A percentile compares a stretch with the other conserved stretches of the same genome.
These are phyloP conservation scores for Gallinago nigripennis DNA, from an alignment of 2,797 vertebrate species.

Conservation along the genomic window DNA sequence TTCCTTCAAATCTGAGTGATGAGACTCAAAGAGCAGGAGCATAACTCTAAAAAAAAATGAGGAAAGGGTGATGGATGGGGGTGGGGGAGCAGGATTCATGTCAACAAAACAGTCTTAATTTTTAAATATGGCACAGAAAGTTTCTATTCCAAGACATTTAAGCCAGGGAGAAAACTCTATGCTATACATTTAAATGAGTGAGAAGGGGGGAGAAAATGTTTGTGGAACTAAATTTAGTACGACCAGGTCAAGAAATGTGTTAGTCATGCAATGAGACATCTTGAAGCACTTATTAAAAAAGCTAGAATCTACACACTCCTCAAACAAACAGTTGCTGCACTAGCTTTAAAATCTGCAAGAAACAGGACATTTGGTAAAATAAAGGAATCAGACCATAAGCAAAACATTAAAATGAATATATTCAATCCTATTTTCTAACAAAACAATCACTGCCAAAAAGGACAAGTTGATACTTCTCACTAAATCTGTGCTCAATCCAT, in stretches of 20 bases:
- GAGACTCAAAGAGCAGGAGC: not conserved
- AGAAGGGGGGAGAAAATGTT: not conserved
- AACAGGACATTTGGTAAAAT: slow-evolving; percentile 1
- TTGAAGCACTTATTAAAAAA: slow-evolving; percentile 2
- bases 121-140: not conserved
- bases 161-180: not conserved
- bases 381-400: not conserved
- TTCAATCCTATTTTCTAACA: slow-evolving; percentile 9
- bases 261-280: not conserved
- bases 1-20: not conserved
- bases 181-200: not conserved
- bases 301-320: not conserved
- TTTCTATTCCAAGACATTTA: not conserved
- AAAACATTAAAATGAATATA: slow-evolving; percentile 23
- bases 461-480: slow-evolving; percentile 12
- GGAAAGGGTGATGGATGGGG: not conserved
- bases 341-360: not conserved
- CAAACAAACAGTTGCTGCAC: not conserved
- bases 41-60: not conserved
- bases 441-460: not conserved
- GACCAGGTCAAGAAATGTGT: not conserved
- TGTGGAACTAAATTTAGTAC: not conserved
- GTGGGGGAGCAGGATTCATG: not conserved
- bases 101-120: not conserved
- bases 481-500: slow-evolving; percentile 5